Evolutionary conservation across 2,888 invertebrate genomes (phyloP).

Genomic region (Julus scanicus): DNA sequence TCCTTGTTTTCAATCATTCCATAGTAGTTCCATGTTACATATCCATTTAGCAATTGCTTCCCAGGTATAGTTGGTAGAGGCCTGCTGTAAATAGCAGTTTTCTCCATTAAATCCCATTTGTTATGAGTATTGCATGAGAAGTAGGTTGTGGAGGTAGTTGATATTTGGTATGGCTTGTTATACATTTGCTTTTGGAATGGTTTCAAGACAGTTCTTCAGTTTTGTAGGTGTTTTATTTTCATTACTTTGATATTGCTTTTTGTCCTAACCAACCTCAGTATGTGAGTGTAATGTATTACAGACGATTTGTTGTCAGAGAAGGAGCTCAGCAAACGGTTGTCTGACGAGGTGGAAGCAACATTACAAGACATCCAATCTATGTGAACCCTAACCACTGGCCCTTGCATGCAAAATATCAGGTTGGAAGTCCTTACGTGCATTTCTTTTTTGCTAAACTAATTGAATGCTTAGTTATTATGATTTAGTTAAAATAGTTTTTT

Average conservation of each 20-base stretch:
- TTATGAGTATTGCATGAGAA: constrained; percentile 5
- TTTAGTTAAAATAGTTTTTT: constrained; percentile 57
- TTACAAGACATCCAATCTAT: constrained; percentile 99
- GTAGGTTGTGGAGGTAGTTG: neutral
- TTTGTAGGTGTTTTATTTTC: constrained; percentile 10
- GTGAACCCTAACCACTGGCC: constrained; percentile 71
- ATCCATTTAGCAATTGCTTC: neutral
- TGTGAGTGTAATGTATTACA: constrained; percentile 70
- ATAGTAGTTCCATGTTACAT: neutral
- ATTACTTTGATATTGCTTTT: neutral
- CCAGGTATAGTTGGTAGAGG: neutral
- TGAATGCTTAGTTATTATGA: constrained; percentile 55
- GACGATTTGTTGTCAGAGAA: constrained; percentile 95
- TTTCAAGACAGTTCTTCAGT: neutral
- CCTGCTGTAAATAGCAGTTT: neutral
- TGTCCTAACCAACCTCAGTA: constrained; percentile 48
- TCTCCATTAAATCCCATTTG: neutral
- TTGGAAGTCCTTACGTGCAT: constrained; percentile 52
- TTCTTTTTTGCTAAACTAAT: constrained; percentile 49
- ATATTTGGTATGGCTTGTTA: neutral
- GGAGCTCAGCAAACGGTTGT: constrained; percentile 95
- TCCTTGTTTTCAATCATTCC: neutral
- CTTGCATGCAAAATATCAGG: constrained; percentile 58
- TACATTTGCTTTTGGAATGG: neutral
- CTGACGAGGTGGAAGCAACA: constrained; percentile 98